phyloP scores from a whole-genome alignment of 2,113 vertebrate species.

The Neomonachus schauinslandi region DNA sequence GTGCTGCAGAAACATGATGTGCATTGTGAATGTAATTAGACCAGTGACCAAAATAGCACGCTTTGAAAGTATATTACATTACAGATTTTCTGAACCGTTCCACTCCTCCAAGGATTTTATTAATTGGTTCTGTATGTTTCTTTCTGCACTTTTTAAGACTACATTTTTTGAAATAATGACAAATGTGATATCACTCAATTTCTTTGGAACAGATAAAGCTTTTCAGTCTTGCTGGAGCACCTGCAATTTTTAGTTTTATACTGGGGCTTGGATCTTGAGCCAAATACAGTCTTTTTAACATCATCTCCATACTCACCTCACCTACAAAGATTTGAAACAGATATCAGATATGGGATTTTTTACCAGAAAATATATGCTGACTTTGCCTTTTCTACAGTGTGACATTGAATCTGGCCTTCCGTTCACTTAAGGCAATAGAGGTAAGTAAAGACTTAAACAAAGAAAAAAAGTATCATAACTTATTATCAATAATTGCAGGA shows the following conservation, averaged over 20 bases:
- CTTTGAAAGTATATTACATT: neutral
- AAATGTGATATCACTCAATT: slow-evolving; percentile 71
- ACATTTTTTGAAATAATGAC: slow-evolving; percentile 38
- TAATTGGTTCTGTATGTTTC: slow-evolving; percentile 32
- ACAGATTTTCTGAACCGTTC: neutral
- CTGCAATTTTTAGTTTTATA: slow-evolving; percentile 32
- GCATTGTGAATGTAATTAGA: neutral
- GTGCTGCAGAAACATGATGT: neutral
- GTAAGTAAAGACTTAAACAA: neutral
- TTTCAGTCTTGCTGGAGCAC: slow-evolving; percentile 54
- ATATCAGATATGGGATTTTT: neutral
- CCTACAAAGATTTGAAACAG: slow-evolving; percentile 52
- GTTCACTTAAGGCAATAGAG: neutral
- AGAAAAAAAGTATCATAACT: neutral
- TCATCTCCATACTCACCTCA: neutral
- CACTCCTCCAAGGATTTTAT: slow-evolving; percentile 46
- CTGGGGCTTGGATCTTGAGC: neutral
- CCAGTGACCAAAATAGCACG: neutral
- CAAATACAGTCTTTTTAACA: slow-evolving; percentile 34
- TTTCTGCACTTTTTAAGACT: neutral
- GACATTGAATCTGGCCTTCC: slow-evolving; percentile 45
- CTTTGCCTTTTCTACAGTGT: slow-evolving; percentile 48
- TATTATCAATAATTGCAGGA: neutral
- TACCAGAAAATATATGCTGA: neutral
- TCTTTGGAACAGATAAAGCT: slow-evolving; percentile 62